phyloP scores from a whole-genome alignment of 2,113 vertebrate species.

The Pseudois nayaur region DNA sequence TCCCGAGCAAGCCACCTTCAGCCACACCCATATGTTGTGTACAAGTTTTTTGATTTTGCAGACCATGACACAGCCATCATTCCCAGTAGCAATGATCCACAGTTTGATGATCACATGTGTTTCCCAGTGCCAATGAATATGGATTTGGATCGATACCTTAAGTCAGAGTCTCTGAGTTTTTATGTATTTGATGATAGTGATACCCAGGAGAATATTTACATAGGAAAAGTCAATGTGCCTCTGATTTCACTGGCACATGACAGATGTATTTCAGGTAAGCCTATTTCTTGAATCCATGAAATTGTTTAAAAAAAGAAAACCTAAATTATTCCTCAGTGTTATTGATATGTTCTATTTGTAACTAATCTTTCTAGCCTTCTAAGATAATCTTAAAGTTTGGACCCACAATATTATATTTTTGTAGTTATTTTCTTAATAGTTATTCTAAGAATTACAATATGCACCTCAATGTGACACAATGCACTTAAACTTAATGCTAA shows the following conservation, averaged over 20 bases:
- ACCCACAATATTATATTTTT: neutral
- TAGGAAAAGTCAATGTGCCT: conserved; percentile 88
- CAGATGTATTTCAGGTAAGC: conserved; percentile 85
- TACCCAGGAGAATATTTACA: conserved; percentile 81
- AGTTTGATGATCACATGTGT: conserved; percentile 84
- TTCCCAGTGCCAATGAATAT: conserved; percentile 85
- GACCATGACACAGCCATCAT: conserved; percentile 88
- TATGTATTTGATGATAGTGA: conserved; percentile 91
- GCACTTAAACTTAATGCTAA: conserved; percentile 13
- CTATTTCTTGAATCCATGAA: conserved; percentile 31
- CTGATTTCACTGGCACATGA: conserved; percentile 85
- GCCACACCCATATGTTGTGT: conserved; percentile 90
- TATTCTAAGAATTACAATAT: neutral
- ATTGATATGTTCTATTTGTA: neutral
- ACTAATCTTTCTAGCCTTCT: conserved; percentile 2
- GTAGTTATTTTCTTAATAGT: conserved; percentile 6
- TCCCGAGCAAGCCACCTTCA: conserved; percentile 63
- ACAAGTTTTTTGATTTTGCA: conserved; percentile 90
- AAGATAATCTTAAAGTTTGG: neutral
- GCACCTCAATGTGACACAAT: neutral
- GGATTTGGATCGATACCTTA: conserved; percentile 87
- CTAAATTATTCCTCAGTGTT: neutral
- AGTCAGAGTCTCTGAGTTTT: conserved; percentile 81
- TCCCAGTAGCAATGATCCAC: conserved; percentile 81
- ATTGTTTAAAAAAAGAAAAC: neutral